Percentiles rank a stretch among this genome's conserved stretches.
phyloP scores from a whole-genome alignment of 92 coral and sea anemone genomes.

The Desmophyllum pertusum region DNA sequence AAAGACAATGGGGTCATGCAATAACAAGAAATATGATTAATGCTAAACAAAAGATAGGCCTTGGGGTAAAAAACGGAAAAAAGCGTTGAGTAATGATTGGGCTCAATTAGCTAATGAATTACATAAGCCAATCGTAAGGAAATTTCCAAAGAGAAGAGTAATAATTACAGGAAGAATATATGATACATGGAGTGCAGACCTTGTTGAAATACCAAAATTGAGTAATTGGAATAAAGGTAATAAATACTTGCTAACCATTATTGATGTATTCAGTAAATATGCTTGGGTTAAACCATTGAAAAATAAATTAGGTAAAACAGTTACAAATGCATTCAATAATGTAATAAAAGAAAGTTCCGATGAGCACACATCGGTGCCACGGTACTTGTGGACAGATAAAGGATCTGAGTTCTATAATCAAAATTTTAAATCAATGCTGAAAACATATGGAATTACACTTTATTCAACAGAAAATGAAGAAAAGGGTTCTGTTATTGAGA shows the following conservation, averaged over 20 bases:
- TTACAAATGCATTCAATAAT: background rate
- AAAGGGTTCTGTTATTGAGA: background rate
- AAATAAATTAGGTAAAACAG: background rate
- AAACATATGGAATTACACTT: background rate
- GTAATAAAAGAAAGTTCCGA: background rate
- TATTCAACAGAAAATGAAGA: background rate
- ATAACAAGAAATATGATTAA: background rate
- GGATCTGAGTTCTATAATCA: too few species aligned
- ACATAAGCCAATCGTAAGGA: background rate
- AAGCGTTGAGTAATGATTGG: background rate
- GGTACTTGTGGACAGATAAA: background rate
- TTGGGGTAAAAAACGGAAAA: background rate
- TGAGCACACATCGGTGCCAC: background rate
- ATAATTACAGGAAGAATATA: background rate
- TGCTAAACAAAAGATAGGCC: background rate
- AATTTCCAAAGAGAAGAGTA: background rate
- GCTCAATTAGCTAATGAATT: background rate
- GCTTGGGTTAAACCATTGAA: background rate
- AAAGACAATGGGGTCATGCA: background rate
- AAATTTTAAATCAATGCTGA: too few species aligned
- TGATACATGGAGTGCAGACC: background rate
- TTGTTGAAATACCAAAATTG: background rate
- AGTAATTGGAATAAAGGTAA: background rate
- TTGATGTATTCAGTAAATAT: constrained; percentile 1
- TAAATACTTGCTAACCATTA: background rate